Conservation (phyloP, 1,140 invertebrate genomes). For the Anastrepha obliqua region DNA sequence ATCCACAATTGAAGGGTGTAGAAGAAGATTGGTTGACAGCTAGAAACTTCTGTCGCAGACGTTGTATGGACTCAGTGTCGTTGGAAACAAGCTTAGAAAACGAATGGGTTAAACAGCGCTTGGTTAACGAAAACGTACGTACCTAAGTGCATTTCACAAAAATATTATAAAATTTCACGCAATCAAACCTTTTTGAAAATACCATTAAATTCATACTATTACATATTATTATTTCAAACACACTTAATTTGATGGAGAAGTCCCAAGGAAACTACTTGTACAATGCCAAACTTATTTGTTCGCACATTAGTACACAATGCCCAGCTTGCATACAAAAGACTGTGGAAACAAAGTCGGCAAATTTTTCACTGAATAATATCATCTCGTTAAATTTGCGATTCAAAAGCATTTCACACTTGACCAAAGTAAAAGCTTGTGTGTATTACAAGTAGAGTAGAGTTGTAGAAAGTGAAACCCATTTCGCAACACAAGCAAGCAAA, state of each 20-base stretch:
- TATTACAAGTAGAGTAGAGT: background rate
- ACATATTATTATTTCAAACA: too few relatives aligned
- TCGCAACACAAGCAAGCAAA: background rate
- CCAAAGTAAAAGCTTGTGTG: constrained; percentile 22
- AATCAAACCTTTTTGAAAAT: too few relatives aligned
- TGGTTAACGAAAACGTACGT: constrained; percentile 84
- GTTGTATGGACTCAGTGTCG: constrained; percentile 90
- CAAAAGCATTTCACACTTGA: constrained; percentile 1
- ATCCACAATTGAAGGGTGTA: constrained; percentile 81
- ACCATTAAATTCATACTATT: too few relatives aligned
- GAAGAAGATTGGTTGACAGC: constrained; percentile 88
- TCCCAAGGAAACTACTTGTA: too few relatives aligned
- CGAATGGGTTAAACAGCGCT: constrained; percentile 85
- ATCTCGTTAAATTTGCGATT: background rate
- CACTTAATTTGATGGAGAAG: too few relatives aligned
- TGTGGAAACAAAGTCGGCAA: background rate
- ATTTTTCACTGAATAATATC: background rate
- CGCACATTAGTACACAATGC: too few relatives aligned
- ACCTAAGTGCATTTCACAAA: background rate
- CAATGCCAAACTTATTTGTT: background rate
- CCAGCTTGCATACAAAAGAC: background rate
- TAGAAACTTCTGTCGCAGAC: constrained; percentile 87
- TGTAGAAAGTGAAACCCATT: constrained; percentile 28
- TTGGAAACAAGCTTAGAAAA: constrained; percentile 88
- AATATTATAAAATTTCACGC: too few relatives aligned